phyloP scores from a whole-genome alignment of 1,140 invertebrate species.

The Lepidotrigona ventralis region DNA sequence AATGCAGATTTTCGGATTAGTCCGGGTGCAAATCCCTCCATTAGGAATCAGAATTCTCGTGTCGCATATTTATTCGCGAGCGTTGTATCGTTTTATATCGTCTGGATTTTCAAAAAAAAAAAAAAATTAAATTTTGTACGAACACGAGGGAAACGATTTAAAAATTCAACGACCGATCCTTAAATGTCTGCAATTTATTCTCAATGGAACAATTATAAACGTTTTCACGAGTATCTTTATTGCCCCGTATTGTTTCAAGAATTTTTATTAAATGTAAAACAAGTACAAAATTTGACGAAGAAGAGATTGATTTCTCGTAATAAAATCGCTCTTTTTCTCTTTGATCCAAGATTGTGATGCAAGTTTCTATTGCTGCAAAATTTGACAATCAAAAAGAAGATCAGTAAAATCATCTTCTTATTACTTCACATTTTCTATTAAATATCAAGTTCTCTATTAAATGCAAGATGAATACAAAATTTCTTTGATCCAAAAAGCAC shows the following conservation, averaged over 20 bases:
- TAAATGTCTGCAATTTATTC: no score
- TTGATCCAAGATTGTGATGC: neutral
- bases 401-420: neutral
- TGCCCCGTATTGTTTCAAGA: neutral
- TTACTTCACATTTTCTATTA: no score
- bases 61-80: neutral
- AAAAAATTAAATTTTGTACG: neutral
- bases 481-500: no score
- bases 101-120: neutral
- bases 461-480: no score
- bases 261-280: neutral
- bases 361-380: neutral
- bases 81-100: no score
- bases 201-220: no score
- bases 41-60: neutral
- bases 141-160: neutral
- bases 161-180: neutral
- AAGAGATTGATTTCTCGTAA: neutral
- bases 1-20: constrained; percentile 9
- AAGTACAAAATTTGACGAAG: neutral
- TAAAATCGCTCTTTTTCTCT: neutral
- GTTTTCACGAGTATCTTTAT: neutral
- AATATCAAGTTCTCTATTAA: no score
- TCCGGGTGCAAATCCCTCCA: neutral
- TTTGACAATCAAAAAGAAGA: neutral